Evolutionary conservation across 1,140 invertebrate species (phyloP).

Genomic region (Tetramorium parvispinum): DNA sequence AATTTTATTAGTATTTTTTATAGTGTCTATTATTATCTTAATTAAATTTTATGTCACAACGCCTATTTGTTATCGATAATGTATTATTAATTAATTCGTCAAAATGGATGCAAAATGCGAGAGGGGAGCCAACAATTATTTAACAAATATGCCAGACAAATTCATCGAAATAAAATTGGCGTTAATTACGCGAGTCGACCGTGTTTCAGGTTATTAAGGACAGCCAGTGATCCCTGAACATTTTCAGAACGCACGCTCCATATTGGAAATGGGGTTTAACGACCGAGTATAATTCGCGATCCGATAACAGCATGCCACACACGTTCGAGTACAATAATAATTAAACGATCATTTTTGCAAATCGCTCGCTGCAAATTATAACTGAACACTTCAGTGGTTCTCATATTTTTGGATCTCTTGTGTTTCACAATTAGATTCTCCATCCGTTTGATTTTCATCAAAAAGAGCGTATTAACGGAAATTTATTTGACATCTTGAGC

Average conservation of each 20-base stretch:
- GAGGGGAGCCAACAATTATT: slow-evolving; percentile 33
- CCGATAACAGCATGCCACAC: slow-evolving; percentile 33
- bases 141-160: slow-evolving; percentile 19
- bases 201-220: slow-evolving; percentile 49
- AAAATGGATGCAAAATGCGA: neutral
- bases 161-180: slow-evolving; percentile 55
- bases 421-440: neutral
- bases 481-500: neutral
- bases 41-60: slow-evolving; percentile 1
- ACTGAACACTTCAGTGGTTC: neutral
- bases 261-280: slow-evolving; percentile 55
- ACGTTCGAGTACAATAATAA: slow-evolving; percentile 49
- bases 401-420: neutral
- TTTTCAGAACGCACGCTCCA: slow-evolving; percentile 42
- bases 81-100: slow-evolving; percentile 41
- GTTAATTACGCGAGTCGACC: slow-evolving; percentile 48
- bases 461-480: neutral
- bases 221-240: slow-evolving; percentile 51
- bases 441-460: neutral
- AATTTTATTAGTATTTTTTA: neutral
- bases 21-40: neutral
- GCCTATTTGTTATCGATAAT: slow-evolving; percentile 25
- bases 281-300: slow-evolving; percentile 52
- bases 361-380: slow-evolving; percentile 15
- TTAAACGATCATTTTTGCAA: slow-evolving; percentile 58